Base-by-base conservation (phyloP, 2,797 vertebrate genomes). In the Anguilla megastoma region DNA sequence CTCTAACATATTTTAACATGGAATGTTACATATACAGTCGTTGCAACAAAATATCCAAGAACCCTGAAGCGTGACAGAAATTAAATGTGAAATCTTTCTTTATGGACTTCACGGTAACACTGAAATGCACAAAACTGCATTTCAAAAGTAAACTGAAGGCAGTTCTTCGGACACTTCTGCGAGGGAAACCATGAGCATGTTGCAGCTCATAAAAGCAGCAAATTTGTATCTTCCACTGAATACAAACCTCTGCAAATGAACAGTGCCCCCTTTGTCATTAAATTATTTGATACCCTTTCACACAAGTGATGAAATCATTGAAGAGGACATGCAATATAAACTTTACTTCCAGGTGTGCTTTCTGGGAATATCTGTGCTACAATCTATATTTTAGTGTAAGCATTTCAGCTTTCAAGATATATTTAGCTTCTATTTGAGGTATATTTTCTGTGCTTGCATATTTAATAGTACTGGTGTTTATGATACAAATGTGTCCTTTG, bases 371-470 rank as follows among this genome's bases (percentile, higher is more conserved):
- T 48, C 85, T 54, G 27, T n/a, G 16, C n/a, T 85, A 60, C 82
- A 84, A 60, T 21, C n/a, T 58, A 33, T 27, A 56, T 85, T 2
- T 85, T 58, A 85, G 84, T 27, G 83, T n/a, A 52, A 83, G 21
- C 0, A 52, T 58, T 84, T 84, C n/a, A 30, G 14, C 8, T 30
- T 56, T 85, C 84, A 58, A 54, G 52, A 84, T 33, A 36, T 60
- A 30, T 76, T 21, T 88, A 76, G 48, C 24, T 54, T 88, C 84
- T 89, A 58, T 91, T 89, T 95, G 95, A 96, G 95, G 95, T 96
- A 95, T 94, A 86, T 89, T 90, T 89, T 92, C 89, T 92, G 90
- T 94, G 91, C 92, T 95, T 96, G 95, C 95, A 96, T 95, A 95
- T 92, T 88, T 86, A 93, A 88, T 93, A 89, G 91, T 92, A 86